phyloP scores from a whole-genome alignment of 2,113 vertebrate genomes.

The Phalacrocorax aristotelis region DNA sequence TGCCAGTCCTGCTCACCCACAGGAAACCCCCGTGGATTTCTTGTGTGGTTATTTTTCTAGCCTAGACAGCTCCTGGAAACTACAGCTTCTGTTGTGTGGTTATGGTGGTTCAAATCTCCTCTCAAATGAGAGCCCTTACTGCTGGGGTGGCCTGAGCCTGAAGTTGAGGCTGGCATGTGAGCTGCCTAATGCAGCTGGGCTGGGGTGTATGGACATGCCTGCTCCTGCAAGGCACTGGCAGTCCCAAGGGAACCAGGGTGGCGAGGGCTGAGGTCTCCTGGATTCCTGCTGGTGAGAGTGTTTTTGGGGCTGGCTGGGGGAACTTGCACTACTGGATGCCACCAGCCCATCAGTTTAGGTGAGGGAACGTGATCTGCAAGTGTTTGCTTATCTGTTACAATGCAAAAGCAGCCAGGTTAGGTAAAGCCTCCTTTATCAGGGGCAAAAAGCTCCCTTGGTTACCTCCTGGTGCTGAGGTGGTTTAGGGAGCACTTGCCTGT shows the following conservation, averaged over 20 bases:
- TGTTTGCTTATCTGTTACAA: conserved; percentile 62
- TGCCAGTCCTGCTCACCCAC: not conserved
- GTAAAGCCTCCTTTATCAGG: conserved; percentile 43
- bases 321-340: conserved; percentile 68
- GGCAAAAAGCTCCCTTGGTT: not conserved
- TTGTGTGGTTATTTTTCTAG: not conserved
- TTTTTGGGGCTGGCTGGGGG: conserved; percentile 1
- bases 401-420: conserved; percentile 21
- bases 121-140: not conserved
- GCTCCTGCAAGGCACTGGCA: not conserved
- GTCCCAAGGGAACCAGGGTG: not conserved
- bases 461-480: not conserved
- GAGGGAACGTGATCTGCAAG: conserved; percentile 54
- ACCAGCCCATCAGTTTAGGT: conserved; percentile 38
- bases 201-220: not conserved
- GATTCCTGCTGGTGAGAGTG: not conserved
- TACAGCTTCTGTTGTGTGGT: rapidly evolving
- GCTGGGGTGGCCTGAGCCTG: not conserved
- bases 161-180: not conserved
- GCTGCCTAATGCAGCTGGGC: not conserved
- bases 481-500: not conserved
- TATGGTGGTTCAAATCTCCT: rapidly evolving
- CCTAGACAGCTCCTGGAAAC: not conserved
- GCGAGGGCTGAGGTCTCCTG: not conserved
- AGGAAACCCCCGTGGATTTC: rapidly evolving